Percentiles rank a stretch among this genome's conserved stretches.
Conservation (phyloP, 2,113 vertebrate genomes). For the Caranx ignobilis region DNA sequence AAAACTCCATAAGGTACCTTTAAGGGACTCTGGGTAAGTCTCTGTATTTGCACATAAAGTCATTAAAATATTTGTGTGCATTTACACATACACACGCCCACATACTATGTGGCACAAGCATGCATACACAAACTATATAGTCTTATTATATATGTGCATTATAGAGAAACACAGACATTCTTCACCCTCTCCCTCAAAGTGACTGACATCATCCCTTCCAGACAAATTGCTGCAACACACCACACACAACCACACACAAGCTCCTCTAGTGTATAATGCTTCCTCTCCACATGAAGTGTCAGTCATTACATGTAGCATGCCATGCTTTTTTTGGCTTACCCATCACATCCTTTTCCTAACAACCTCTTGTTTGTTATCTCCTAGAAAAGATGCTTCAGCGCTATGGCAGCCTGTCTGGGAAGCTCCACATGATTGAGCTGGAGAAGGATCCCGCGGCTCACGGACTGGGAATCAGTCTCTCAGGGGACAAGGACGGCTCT, state of each 20-base stretch:
- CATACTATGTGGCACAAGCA: background rate
- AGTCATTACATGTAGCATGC: conserved; percentile 53
- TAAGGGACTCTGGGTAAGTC: background rate
- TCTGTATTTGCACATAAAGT: background rate
- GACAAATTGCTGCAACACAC: conserved; percentile 48
- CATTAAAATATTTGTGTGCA: background rate
- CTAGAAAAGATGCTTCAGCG: conserved; percentile 90
- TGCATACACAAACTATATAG: background rate
- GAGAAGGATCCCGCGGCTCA: conserved; percentile 87
- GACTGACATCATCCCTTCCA: conserved; percentile 48
- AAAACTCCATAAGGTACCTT: background rate
- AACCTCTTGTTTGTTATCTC: conserved; percentile 49
- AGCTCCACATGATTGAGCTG: conserved; percentile 92
- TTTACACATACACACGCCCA: background rate
- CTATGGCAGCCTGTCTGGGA: conserved; percentile 91
- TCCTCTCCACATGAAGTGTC: conserved; percentile 59
- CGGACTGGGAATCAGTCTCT: conserved; percentile 92
- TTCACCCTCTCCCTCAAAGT: conserved; percentile 29
- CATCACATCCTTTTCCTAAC: conserved; percentile 51
- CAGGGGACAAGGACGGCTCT: conserved; percentile 90
- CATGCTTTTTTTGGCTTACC: conserved; percentile 29
- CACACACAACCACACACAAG: conserved; percentile 36
- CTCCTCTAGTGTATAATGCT: conserved; percentile 48
- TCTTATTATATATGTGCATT: conserved; percentile 27
- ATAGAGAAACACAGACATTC: conserved; percentile 40